Conservation (phyloP, 2,888 invertebrate genomes). For the Trissoscelio sp. region DNA sequence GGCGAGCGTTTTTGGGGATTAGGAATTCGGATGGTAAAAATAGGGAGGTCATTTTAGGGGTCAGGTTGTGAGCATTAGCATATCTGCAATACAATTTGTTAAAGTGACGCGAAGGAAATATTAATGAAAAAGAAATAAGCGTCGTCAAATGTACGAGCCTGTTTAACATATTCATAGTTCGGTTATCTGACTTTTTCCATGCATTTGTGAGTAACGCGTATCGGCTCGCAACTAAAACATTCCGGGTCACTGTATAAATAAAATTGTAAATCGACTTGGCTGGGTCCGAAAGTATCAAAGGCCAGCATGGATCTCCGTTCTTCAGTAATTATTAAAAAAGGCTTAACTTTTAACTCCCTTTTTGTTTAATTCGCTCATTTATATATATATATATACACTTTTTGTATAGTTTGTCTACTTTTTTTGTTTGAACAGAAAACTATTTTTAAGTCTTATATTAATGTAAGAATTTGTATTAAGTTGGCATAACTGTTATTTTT, state of each 20-base stretch:
- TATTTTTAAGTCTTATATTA: background rate
- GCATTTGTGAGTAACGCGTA: constrained; percentile 68
- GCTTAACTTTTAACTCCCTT: background rate
- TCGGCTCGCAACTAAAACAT: constrained; percentile 65
- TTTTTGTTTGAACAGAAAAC: no score
- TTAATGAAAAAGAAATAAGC: constrained; percentile 61
- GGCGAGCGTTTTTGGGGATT: no score
- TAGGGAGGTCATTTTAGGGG: constrained; percentile 35
- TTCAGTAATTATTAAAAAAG: constrained; percentile 45
- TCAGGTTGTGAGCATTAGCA: constrained; percentile 51
- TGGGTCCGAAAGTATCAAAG: constrained; percentile 69
- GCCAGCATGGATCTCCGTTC: constrained; percentile 57
- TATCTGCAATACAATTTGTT: constrained; percentile 63
- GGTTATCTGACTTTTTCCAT: constrained; percentile 67
- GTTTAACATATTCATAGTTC: constrained; percentile 67
- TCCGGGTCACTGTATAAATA: constrained; percentile 70
- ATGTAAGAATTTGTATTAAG: background rate
- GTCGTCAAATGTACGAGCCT: constrained; percentile 54
- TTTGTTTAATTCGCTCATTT: background rate
- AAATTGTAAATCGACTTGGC: constrained; percentile 67
- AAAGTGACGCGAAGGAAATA: constrained; percentile 54
- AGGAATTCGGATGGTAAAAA: constrained; percentile 15
- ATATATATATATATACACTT: no score
- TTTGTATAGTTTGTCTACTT: no score
- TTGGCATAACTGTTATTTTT: background rate